phyloP scores from a whole-genome alignment of 2,113 vertebrate genomes.

The Apus apus region DNA sequence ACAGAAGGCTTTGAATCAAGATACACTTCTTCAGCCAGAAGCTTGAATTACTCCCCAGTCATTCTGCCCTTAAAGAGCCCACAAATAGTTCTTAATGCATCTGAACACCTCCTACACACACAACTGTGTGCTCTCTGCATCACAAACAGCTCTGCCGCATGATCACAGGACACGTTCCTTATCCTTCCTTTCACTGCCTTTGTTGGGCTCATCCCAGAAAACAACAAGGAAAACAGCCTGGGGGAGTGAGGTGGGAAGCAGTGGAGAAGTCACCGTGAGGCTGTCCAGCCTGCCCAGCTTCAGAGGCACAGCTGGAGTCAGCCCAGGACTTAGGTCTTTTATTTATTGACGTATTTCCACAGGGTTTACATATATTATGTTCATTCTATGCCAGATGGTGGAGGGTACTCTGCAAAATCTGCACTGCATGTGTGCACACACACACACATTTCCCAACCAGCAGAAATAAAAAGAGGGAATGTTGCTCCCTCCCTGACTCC shows the following conservation, averaged over 20 bases:
- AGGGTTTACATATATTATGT: background rate
- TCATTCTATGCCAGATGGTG: background rate
- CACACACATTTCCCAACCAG: background rate
- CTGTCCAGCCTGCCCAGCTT: background rate
- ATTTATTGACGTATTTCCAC: background rate
- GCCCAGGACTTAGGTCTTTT: background rate
- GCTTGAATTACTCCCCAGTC: conserved; percentile 15
- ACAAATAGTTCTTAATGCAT: conserved; percentile 31
- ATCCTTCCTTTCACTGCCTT: background rate
- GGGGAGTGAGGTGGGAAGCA: background rate
- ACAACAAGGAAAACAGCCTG: rapidly evolving
- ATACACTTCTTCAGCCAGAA: conserved; percentile 8
- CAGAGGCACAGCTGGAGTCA: background rate
- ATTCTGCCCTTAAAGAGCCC: conserved; percentile 33
- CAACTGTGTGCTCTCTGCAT: background rate
- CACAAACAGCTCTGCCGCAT: background rate
- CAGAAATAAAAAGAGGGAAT: background rate
- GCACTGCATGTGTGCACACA: rapidly evolving
- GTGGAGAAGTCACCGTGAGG: background rate
- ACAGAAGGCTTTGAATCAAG: background rate
- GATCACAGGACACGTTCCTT: background rate
- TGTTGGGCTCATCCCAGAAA: background rate
- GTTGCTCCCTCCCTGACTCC: background rate
- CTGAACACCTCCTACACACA: conserved; percentile 40
- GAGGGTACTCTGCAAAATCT: background rate